phyloP scores from a whole-genome alignment of 2,113 vertebrate genomes.

The Paramisgurnus dabryanus region DNA sequence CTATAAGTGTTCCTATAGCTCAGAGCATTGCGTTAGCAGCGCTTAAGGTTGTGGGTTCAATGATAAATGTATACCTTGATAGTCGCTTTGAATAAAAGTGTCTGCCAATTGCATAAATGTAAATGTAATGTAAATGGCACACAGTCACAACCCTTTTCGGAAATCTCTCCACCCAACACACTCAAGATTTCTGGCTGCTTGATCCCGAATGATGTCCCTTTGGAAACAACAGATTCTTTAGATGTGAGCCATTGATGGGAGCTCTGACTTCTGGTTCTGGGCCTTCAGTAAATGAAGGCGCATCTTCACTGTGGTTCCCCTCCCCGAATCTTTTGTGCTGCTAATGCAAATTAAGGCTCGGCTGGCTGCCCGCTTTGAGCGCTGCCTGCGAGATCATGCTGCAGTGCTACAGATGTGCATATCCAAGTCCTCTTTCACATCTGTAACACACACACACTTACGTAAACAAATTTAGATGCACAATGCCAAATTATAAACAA shows the following conservation, averaged over 20 bases:
- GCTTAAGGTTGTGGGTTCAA: too few species aligned
- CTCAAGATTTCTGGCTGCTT: constrained; percentile 56
- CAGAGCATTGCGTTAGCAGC: too few species aligned
- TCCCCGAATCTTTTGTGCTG: constrained; percentile 59
- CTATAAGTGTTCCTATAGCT: too few species aligned
- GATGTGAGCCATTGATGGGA: constrained; percentile 50
- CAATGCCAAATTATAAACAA: constrained; percentile 10
- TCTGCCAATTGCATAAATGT: too few species aligned
- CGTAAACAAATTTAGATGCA: not conserved
- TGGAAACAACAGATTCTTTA: constrained; percentile 41
- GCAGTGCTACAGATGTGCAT: constrained; percentile 60
- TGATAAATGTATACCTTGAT: too few species aligned
- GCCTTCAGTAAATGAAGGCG: constrained; percentile 65
- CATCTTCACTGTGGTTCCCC: constrained; percentile 52
- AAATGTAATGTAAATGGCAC: too few species aligned
- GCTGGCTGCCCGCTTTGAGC: constrained; percentile 61
- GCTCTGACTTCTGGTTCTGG: constrained; percentile 46
- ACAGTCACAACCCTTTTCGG: not conserved
- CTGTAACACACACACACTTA: constrained; percentile 37
- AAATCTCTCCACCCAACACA: constrained; percentile 34
- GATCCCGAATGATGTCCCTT: constrained; percentile 59
- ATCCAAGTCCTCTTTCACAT: constrained; percentile 47
- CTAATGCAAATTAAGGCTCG: constrained; percentile 64
- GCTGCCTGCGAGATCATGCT: constrained; percentile 43
- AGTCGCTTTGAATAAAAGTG: too few species aligned